Evolutionary conservation across 2,888 invertebrate species (phyloP), one percentile per base, ranked within the genome.

Genomic region (Allygus modestus): DNA sequence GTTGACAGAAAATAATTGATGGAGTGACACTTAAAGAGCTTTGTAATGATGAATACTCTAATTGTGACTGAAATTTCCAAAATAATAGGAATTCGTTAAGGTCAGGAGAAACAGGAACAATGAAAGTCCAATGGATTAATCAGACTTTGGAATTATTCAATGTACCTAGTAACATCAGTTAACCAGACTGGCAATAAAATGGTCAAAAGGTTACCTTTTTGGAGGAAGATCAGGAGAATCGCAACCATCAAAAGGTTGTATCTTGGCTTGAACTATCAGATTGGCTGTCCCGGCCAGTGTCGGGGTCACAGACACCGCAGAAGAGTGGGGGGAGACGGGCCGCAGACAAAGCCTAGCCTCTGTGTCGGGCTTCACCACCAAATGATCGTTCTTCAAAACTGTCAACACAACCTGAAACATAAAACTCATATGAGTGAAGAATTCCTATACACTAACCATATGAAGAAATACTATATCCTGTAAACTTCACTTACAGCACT

Each of bases 231-330:
- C 41, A 5, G 20, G n/a, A 23, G 81, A 81, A 28, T 65, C 69
- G 51, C 84, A 84, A 9, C 37, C 26, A 5, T 43, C 37, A 5
- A 81, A 41, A 46, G 79, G 51, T 17, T 51, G 31, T 5, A 83
- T 31, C 20, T 31, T 5, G n/a, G 85, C 85, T 26, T 75, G 15
- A 23, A 79, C 85, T 69, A 83, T 83, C 33, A 85, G 26, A 46
- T 85, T 85, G 31, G 77, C 61, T 2, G 26, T 69, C 0, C 85
- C 85, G 23, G 65, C 28, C 17, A 33, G 17, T 26, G 26, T 69
- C 15, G 82, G 41, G 17, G 20, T 71, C 0, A 82, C 20, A 0
- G 17, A 0, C 17, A 82, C 37, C 0, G 15, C 1, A 17, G 15
- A 0, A 11, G 79, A 58, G 15, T 33, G 31, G 33, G 79, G 33